Percentiles rank a stretch among this genome's conserved stretches.
These are phyloP conservation scores for Tetragnatha versicolor DNA, from an alignment of 1,140 invertebrate genomes.

Conservation along the genomic window DNA sequence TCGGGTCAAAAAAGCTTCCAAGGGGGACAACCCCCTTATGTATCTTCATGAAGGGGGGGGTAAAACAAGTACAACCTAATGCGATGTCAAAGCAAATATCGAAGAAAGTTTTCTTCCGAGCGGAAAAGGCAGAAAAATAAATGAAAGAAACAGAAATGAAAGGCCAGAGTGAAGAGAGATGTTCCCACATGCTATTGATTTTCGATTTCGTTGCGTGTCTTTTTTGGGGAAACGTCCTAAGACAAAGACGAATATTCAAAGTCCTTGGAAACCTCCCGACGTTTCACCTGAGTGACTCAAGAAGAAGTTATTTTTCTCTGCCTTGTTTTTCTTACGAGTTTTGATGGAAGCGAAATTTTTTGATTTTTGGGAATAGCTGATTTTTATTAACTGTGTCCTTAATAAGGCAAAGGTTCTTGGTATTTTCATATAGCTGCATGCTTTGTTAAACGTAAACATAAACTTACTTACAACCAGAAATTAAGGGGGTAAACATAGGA, in stretches of 20 bases:
- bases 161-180: slow-evolving; percentile 24
- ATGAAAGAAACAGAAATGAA: slow-evolving; percentile 7
- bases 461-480: too few species aligned
- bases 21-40: too few species aligned
- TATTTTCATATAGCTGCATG: too few species aligned
- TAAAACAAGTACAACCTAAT: slow-evolving; percentile 38
- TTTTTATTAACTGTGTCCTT: too few species aligned
- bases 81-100: slow-evolving; percentile 53
- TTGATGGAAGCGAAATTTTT: slow-evolving; percentile 39
- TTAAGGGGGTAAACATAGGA: too few species aligned
- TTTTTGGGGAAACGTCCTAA: background rate
- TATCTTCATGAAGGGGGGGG: background rate
- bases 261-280: background rate
- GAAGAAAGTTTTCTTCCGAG: slow-evolving; percentile 40
- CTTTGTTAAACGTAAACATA: too few species aligned
- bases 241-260: slow-evolving; percentile 51
- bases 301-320: slow-evolving; percentile 18
- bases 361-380: too few species aligned
- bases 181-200: slow-evolving; percentile 51
- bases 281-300: slow-evolving; percentile 23
- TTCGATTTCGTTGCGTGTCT: slow-evolving; percentile 48
- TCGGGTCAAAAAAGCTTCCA: too few species aligned
- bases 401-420: too few species aligned
- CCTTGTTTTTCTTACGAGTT: slow-evolving; percentile 36
- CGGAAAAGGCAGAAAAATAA: slow-evolving; percentile 14